Conservation (phyloP, 2,797 vertebrate genomes). For the Lindbergichthys nudifrons region DNA sequence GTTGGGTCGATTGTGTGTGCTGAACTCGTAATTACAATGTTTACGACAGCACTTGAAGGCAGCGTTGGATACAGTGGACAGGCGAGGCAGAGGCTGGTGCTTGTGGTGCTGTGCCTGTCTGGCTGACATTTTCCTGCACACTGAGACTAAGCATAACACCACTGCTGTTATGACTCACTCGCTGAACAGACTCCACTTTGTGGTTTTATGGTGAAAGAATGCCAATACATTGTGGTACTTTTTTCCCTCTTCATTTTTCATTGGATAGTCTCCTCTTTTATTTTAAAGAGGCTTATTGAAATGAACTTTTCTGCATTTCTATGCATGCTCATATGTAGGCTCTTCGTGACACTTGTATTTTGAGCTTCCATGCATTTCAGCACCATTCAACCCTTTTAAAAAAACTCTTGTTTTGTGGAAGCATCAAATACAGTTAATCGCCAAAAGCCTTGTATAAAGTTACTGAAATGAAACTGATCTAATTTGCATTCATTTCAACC, state of each 20-base stretch:
- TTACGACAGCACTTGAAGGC: slow-evolving; percentile 75
- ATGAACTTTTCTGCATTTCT: slow-evolving; percentile 12
- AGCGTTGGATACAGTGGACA: slow-evolving; percentile 67
- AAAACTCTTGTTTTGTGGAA: slow-evolving; percentile 2
- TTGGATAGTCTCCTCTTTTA: slow-evolving; percentile 34
- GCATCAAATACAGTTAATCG: not conserved
- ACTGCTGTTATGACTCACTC: slow-evolving; percentile 81
- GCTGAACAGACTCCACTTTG: slow-evolving; percentile 83
- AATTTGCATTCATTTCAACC: slow-evolving; percentile 48
- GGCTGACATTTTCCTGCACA: slow-evolving; percentile 81
- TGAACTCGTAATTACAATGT: slow-evolving; percentile 79
- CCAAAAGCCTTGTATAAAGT: not conserved
- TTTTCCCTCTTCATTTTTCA: slow-evolving; percentile 48
- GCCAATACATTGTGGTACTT: slow-evolving; percentile 71
- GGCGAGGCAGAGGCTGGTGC: slow-evolving; percentile 67
- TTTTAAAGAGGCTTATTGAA: slow-evolving; percentile 17
- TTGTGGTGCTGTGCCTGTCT: slow-evolving; percentile 75
- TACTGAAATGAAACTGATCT: slow-evolving; percentile 29
- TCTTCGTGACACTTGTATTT: slow-evolving; percentile 22
- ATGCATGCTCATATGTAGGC: not conserved
- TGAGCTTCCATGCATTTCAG: not conserved
- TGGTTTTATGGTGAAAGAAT: slow-evolving; percentile 83
- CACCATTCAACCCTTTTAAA: not conserved
- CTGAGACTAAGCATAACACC: slow-evolving; percentile 83
- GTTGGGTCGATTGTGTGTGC: slow-evolving; percentile 63